A percentile compares a stretch with the other conserved stretches of the same genome.
phyloP scores from a whole-genome alignment of 2,797 vertebrate genomes.

The Parauchenoglanis ngamensis region DNA sequence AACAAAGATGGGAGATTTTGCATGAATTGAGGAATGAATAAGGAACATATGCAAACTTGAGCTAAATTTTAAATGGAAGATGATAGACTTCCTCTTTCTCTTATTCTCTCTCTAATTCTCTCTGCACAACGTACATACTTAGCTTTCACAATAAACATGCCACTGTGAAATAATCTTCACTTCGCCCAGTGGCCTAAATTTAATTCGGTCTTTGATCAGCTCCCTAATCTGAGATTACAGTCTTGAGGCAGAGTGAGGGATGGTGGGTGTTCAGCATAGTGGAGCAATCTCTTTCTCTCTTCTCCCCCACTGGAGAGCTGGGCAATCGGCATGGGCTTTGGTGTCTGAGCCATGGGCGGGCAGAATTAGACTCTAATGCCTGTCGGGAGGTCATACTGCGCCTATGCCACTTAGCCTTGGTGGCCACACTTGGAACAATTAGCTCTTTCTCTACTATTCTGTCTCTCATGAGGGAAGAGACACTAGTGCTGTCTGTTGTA shows the following conservation, averaged over 20 bases:
- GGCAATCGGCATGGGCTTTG: constrained; percentile 77
- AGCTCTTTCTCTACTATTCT: constrained; percentile 36
- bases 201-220: constrained; percentile 81
- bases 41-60: neutral
- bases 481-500: constrained; percentile 36
- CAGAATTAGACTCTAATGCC: constrained; percentile 77
- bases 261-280: constrained; percentile 53
- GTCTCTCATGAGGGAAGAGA: constrained; percentile 25
- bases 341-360: constrained; percentile 72
- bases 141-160: constrained; percentile 56
- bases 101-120: neutral
- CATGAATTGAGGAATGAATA: neutral
- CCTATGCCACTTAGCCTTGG: constrained; percentile 43
- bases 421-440: constrained; percentile 69
- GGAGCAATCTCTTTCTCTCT: constrained; percentile 28
- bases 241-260: constrained; percentile 75
- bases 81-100: neutral
- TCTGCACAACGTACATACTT: neutral
- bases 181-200: constrained; percentile 81
- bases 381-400: constrained; percentile 68
- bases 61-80: neutral
- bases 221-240: constrained; percentile 83
- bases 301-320: constrained; percentile 66
- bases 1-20: constrained; percentile 6
- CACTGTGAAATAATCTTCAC: constrained; percentile 70